Evolutionary conservation across 2,797 vertebrate genomes (phyloP).

Genomic region (Halcyon chelicuti): DNA sequence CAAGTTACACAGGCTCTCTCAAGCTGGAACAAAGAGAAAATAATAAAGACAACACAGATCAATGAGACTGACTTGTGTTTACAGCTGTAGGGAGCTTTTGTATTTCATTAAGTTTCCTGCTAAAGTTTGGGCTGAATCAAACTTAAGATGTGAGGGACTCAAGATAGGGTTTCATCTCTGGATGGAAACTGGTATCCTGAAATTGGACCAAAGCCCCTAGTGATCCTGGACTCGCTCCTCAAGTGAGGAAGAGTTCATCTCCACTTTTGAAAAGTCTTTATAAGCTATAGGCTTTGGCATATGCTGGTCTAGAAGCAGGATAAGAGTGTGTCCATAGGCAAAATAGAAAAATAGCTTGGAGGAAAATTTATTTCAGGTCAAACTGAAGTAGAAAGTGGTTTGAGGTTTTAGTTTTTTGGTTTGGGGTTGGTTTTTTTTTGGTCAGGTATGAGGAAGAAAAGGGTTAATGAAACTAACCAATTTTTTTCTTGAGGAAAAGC

Average conservation of each 20-base stretch:
- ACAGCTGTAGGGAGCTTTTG: background rate
- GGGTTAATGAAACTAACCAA: background rate
- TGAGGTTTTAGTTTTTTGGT: background rate
- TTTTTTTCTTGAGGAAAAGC: background rate
- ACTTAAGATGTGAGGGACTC: background rate
- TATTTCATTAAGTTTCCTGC: constrained; percentile 23
- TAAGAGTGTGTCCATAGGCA: background rate
- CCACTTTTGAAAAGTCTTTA: background rate
- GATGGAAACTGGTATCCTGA: background rate
- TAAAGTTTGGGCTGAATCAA: background rate
- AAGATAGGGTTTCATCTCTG: background rate
- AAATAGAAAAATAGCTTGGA: background rate
- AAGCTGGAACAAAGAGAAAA: constrained; percentile 29
- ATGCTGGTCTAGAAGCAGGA: background rate
- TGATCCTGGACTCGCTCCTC: background rate
- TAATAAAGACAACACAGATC: constrained; percentile 30
- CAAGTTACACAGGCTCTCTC: background rate
- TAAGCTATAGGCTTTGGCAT: background rate
- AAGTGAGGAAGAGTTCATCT: background rate
- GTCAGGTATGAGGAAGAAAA: background rate
- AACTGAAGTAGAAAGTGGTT: background rate
- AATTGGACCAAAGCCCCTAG: background rate
- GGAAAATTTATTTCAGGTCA: background rate
- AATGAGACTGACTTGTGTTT: constrained; percentile 9
- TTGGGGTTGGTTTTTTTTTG: background rate